Base-by-base conservation (phyloP, 2,888 invertebrate genomes). In the Andricus curvator region DNA sequence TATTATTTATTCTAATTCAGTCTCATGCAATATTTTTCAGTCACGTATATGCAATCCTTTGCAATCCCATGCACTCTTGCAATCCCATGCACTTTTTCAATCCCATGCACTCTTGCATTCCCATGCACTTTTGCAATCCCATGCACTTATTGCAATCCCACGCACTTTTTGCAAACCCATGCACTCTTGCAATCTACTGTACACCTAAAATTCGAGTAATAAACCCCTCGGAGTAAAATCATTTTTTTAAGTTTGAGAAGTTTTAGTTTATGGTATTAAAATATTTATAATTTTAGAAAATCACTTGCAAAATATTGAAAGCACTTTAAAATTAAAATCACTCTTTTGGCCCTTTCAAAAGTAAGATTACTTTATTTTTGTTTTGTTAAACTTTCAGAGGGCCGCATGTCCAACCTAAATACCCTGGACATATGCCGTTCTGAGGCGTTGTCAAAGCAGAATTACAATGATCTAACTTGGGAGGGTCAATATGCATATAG, bases 351-450 rank as follows among this genome's bases (percentile, higher is more conserved):
- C 29, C 64, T 64, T 64, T 64, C 29, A 64, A 64, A 60, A 66
- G 67, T 37, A 67, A 67, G 41, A 67, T 37, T 67, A 41, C 37
- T 67, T 67, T 41, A 67, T 67, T 67, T 37, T 74, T 74, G 74
- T 74, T 74, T 51, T 74, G 74, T 74, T 74, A 51, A 74, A 74
- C 74, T 74, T 74, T 74, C 74, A 74, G 74, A 56, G n/a, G 74
- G 56, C 29, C 74, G 74, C 74, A 74, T 74, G 74, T 74, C 74
- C 74, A 74, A 74, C 56, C 74, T 74, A 74, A 74, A 74, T 74
- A 33, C 74, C 74, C 74, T 74, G 74, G 74, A 74, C 74, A 74
- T 74, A 74, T 74, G 74, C 74, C 74, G 74, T 74, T 74, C 74
- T 74, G 74, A 74, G 74, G 51, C 74, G 56, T 74, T 74, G 74